These are phyloP conservation scores for Aricia artaxerxes DNA, from an alignment of 2,888 invertebrate genomes.

Conservation along the genomic window DNA sequence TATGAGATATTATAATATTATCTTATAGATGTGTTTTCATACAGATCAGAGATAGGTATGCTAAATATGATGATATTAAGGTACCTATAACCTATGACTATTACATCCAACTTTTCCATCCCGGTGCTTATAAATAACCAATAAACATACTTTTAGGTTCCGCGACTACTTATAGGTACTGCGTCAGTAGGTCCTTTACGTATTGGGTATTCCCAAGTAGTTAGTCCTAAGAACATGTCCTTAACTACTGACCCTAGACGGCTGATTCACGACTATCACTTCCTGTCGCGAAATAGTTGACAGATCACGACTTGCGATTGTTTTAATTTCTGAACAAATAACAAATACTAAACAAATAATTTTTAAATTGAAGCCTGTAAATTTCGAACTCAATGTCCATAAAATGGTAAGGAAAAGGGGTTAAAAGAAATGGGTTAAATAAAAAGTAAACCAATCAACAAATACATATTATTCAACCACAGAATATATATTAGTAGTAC, in stretches of 20 bases:
- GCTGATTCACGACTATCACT: not conserved
- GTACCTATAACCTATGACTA: not conserved
- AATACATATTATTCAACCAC: too few relatives aligned
- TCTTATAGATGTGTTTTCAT: not conserved
- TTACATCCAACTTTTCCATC: too few relatives aligned
- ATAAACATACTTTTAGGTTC: too few relatives aligned
- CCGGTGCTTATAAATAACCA: not conserved
- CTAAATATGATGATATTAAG: not conserved
- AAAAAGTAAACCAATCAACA: too few relatives aligned
- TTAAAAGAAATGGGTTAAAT: too few relatives aligned
- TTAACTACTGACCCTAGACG: not conserved
- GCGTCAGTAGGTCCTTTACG: conserved; percentile 1
- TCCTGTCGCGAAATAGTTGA: not conserved
- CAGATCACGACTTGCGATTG: not conserved
- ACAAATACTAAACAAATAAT: too few relatives aligned
- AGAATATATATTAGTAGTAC: too few relatives aligned
- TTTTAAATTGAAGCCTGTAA: too few relatives aligned
- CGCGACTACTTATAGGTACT: not conserved
- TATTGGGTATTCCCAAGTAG: not conserved
- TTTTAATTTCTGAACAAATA: not conserved
- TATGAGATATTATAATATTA: too few relatives aligned
- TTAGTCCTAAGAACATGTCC: not conserved
- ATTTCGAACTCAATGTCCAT: too few relatives aligned
- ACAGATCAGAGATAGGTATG: not conserved
- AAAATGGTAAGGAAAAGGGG: too few relatives aligned